Evolutionary conservation across 2,888 invertebrate species (phyloP).

Genomic region (Nomada fabriciana): DNA sequence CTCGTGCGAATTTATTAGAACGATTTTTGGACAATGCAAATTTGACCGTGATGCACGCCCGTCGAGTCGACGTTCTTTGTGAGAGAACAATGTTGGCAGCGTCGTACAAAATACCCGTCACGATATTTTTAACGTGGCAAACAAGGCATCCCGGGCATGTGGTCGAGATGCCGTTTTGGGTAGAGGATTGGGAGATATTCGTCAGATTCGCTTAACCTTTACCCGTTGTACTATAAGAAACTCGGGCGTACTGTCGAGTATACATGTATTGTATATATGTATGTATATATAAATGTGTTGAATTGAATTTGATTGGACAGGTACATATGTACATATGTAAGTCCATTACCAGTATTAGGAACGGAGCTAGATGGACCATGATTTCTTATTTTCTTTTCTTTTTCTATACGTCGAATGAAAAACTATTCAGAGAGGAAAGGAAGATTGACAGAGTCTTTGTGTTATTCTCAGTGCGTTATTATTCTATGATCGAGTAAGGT

Average conservation of each 20-base stretch:
- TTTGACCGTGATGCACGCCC: neutral
- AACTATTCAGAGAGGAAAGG: too few species aligned
- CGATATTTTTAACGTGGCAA: slow-evolving; percentile 18
- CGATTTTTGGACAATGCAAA: neutral
- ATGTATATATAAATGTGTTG: too few species aligned
- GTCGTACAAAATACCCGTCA: slow-evolving; percentile 12
- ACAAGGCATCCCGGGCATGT: neutral
- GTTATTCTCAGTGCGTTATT: too few species aligned
- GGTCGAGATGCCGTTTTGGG: neutral
- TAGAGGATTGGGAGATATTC: neutral
- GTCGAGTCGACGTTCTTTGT: neutral
- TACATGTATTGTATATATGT: too few species aligned
- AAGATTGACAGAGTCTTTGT: too few species aligned
- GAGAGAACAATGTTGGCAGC: slow-evolving; percentile 21
- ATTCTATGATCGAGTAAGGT: too few species aligned
- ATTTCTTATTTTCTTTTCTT: too few species aligned
- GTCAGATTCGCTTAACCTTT: neutral
- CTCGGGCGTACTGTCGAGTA: neutral
- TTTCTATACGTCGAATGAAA: too few species aligned
- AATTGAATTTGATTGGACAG: too few species aligned
- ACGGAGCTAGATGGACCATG: too few species aligned
- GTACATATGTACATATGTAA: too few species aligned
- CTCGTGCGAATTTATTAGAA: slow-evolving; percentile 5
- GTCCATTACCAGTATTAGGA: too few species aligned
- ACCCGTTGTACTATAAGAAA: neutral